Percentiles rank a stretch among this genome's conserved stretches.
These are phyloP conservation scores for Dione juno DNA, from an alignment of 2,888 invertebrate genomes.

Conservation along the genomic window DNA sequence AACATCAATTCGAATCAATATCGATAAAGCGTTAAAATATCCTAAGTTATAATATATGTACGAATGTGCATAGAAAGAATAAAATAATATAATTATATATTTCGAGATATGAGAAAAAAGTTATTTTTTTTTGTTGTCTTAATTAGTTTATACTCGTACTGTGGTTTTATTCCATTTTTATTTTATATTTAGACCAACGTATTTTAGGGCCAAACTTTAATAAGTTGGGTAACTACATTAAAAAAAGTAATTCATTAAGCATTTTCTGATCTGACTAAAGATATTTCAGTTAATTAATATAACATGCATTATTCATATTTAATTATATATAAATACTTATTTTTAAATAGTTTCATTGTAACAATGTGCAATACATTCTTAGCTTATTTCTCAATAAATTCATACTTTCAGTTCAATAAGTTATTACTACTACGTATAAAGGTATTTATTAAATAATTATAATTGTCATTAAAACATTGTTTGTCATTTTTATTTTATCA, in stretches of 20 bases:
- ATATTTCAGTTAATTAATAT: conserved; percentile 14
- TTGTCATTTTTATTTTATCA: too few species aligned
- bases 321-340: conserved; percentile 2
- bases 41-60: too few species aligned
- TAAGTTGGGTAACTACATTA: not conserved
- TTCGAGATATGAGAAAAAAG: too few species aligned
- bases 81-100: too few species aligned
- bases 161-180: too few species aligned
- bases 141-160: too few species aligned
- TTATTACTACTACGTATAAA: not conserved
- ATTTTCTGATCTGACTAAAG: not conserved
- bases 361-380: not conserved
- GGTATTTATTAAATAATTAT: not conserved
- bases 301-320: conserved; percentile 8
- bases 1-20: too few species aligned
- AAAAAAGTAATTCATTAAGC: not conserved
- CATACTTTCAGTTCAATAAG: conserved; percentile 6
- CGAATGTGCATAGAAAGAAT: too few species aligned
- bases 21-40: too few species aligned
- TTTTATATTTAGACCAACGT: not conserved
- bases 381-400: not conserved
- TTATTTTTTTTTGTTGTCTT: too few species aligned
- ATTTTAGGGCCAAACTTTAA: not conserved
- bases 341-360: not conserved
- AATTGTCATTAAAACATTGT: not conserved